Evolutionary conservation across 2,888 invertebrate species (phyloP).

Genomic region (Creontiades dilutus): DNA sequence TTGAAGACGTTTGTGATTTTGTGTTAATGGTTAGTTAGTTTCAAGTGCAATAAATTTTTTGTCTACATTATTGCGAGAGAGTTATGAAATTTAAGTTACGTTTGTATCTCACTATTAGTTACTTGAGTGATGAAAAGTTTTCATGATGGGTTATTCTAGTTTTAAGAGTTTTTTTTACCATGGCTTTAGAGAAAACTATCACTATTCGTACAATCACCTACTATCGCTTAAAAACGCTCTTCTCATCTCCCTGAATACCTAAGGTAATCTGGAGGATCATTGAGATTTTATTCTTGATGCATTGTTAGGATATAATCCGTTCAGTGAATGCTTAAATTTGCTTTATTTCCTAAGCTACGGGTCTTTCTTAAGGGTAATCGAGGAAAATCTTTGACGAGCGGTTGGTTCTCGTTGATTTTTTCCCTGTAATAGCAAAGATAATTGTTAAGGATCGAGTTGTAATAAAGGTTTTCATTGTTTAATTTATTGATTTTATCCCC

Average conservation of each 20-base stretch:
- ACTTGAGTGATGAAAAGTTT: not conserved
- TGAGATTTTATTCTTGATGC: no score
- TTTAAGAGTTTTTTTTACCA: not conserved
- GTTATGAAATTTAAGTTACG: no score
- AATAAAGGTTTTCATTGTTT: not conserved
- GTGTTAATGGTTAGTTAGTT: not conserved
- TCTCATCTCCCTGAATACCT: no score
- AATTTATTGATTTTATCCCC: not conserved
- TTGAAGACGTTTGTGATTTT: not conserved
- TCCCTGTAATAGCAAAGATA: not conserved
- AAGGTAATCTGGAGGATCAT: no score
- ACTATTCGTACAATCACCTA: no score
- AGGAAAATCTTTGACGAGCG: not conserved
- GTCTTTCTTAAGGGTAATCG: not conserved
- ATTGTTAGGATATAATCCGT: not conserved
- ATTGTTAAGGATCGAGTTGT: not conserved
- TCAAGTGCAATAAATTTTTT: constrained; percentile 41
- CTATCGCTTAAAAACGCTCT: no score
- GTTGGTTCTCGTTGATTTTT: not conserved
- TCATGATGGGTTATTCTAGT: not conserved
- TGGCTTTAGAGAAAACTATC: not conserved
- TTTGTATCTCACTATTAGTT: no score
- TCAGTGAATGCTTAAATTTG: not conserved
- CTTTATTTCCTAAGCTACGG: not conserved
- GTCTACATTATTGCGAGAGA: not conserved